Percentiles rank a stretch among this genome's conserved stretches.
These are phyloP conservation scores for Tortricodes alternella DNA, from an alignment of 2,888 invertebrate genomes.

Conservation along the genomic window DNA sequence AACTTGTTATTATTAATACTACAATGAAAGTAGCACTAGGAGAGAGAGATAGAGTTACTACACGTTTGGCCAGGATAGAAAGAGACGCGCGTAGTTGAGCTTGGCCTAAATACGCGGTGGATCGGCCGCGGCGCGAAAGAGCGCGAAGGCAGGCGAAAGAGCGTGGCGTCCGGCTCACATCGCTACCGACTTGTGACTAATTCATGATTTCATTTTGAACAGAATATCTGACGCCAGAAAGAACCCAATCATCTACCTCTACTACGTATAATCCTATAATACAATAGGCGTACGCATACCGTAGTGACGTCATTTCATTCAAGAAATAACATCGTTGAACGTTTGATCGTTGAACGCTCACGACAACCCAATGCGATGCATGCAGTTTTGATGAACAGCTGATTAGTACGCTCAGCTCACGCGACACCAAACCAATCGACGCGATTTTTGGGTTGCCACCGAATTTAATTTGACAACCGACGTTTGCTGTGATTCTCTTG, in stretches of 20 bases:
- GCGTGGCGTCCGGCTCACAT: slow-evolving; percentile 76
- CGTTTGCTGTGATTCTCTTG: too few relatives aligned
- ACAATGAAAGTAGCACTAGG: slow-evolving; percentile 55
- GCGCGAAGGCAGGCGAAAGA: slow-evolving; percentile 58
- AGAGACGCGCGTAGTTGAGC: slow-evolving; percentile 55
- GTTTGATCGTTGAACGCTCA: slow-evolving; percentile 49
- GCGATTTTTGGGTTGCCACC: too few relatives aligned
- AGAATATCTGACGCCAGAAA: slow-evolving; percentile 71
- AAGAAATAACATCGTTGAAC: slow-evolving; percentile 57
- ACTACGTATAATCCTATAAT: slow-evolving; percentile 36
- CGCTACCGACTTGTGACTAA: slow-evolving; percentile 80
- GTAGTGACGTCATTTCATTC: slow-evolving; percentile 76
- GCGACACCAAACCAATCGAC: too few relatives aligned
- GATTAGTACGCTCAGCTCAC: too few relatives aligned
- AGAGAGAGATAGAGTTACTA: slow-evolving; percentile 52
- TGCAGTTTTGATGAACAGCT: slow-evolving; percentile 8
- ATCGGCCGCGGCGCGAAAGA: slow-evolving; percentile 65
- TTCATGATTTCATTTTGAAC: slow-evolving; percentile 61
- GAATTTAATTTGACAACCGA: too few relatives aligned
- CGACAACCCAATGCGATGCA: neutral
- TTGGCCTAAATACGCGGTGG: slow-evolving; percentile 71
- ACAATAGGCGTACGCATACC: slow-evolving; percentile 42
- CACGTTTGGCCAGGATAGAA: slow-evolving; percentile 43
- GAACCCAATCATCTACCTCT: slow-evolving; percentile 62
- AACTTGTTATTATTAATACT: slow-evolving; percentile 70